Percentiles rank a stretch among this genome's conserved stretches.
Conservation (phyloP, 1,140 invertebrate species). For the Ostrea denselamellosa region DNA sequence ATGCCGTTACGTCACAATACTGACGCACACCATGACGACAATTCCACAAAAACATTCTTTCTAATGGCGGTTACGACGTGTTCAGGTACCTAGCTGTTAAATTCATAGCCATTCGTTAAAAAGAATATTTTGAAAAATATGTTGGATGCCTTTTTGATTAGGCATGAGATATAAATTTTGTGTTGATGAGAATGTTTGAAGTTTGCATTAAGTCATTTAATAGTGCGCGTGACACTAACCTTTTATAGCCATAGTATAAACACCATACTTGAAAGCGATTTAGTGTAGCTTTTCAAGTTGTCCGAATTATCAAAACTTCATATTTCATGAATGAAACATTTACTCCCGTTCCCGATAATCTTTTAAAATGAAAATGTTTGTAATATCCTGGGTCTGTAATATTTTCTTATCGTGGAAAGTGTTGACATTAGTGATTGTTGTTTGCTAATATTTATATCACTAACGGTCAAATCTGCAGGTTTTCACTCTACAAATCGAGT, state of each 20-base stretch:
- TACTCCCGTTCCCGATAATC: background rate
- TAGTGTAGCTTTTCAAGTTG: background rate
- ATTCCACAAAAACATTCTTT: background rate
- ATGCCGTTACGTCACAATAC: background rate
- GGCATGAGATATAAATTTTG: background rate
- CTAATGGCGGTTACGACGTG: too few relatives aligned
- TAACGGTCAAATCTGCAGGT: background rate
- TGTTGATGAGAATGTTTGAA: background rate
- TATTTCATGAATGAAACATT: background rate
- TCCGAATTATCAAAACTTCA: background rate
- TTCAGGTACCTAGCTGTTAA: too few relatives aligned
- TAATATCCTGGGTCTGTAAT: background rate
- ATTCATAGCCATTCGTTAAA: too few relatives aligned
- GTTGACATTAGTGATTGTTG: background rate
- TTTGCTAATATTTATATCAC: background rate
- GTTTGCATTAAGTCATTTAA: background rate
- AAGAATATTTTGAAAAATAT: background rate
- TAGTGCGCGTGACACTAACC: background rate
- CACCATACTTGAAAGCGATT: background rate
- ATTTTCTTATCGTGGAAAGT: background rate
- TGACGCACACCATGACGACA: background rate
- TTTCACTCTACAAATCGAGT: background rate
- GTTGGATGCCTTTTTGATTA: background rate
- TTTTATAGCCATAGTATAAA: background rate
- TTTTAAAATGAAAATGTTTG: constrained; percentile 16